These are phyloP conservation scores for Sturmia bella DNA, from an alignment of 2,888 invertebrate species.

Conservation along the genomic window DNA sequence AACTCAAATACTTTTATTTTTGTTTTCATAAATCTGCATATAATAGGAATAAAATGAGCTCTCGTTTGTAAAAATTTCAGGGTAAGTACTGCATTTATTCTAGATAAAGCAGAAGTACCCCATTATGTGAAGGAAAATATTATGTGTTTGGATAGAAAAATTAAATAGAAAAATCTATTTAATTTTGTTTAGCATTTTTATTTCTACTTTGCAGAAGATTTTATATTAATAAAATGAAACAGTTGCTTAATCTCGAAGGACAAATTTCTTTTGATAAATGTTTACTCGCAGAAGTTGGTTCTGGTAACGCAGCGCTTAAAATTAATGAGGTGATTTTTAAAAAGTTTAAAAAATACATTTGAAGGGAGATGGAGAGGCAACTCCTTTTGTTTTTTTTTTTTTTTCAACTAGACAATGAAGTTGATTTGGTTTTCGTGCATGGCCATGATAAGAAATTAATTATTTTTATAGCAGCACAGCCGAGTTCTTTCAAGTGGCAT, in stretches of 20 bases:
- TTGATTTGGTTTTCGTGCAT: not conserved
- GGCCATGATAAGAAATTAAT: conserved; percentile 5
- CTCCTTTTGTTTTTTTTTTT: not conserved
- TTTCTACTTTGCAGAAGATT: not conserved
- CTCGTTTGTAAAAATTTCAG: too few relatives aligned
- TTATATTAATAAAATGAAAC: conserved; percentile 19
- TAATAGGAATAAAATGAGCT: too few relatives aligned
- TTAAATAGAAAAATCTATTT: too few relatives aligned
- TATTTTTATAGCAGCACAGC: conserved; percentile 1
- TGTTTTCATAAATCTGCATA: too few relatives aligned
- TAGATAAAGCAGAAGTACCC: too few relatives aligned
- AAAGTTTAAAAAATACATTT: conserved; percentile 17
- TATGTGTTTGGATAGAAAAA: too few relatives aligned
- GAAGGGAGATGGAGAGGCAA: not conserved
- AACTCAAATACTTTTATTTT: too few relatives aligned
- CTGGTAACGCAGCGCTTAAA: not conserved
- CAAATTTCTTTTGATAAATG: not conserved
- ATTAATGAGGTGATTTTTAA: conserved; percentile 35
- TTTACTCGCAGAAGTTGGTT: not conserved
- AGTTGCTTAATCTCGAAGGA: not conserved
- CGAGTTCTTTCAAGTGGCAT: conserved; percentile 19
- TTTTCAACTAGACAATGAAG: not conserved
- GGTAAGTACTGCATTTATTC: too few relatives aligned
- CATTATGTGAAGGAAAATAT: too few relatives aligned
- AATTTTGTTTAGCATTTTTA: too few relatives aligned